Evolutionary conservation across 2,888 invertebrate genomes (phyloP).

Genomic region (Pterostichus niger): DNA sequence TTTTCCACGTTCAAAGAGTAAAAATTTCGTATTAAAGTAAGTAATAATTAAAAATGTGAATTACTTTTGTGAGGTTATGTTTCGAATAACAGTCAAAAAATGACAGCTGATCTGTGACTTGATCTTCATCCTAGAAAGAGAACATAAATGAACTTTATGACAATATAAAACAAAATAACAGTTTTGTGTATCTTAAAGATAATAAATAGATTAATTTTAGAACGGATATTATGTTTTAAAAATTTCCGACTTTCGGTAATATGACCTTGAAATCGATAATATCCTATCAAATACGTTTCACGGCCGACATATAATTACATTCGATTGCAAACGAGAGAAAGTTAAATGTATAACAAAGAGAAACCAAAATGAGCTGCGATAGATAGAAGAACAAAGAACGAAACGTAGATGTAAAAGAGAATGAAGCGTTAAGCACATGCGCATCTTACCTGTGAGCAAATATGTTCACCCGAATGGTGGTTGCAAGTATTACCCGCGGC

Average conservation of each 20-base stretch:
- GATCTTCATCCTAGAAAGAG: slow-evolving; percentile 7
- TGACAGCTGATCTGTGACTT: too few species aligned
- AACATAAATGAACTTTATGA: slow-evolving; percentile 8
- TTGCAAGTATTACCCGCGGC: slow-evolving; percentile 79
- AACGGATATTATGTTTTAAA: slow-evolving; percentile 6
- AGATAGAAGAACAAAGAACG: slow-evolving; percentile 23
- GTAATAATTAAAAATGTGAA: too few species aligned
- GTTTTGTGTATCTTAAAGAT: neutral
- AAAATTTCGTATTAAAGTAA: too few species aligned
- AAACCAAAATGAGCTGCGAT: slow-evolving; percentile 34
- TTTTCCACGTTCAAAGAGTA: too few species aligned
- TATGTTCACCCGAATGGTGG: slow-evolving; percentile 80
- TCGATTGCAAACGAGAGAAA: neutral
- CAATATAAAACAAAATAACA: neutral
- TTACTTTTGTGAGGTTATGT: too few species aligned
- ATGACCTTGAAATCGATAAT: neutral
- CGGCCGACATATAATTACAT: slow-evolving; percentile 47
- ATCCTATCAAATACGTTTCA: slow-evolving; percentile 6
- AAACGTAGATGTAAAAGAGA: slow-evolving; percentile 1
- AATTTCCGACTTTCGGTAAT: slow-evolving; percentile 2
- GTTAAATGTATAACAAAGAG: slow-evolving; percentile 21
- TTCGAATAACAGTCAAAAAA: too few species aligned
- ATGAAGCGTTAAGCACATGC: slow-evolving; percentile 28
- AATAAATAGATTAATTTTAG: neutral
- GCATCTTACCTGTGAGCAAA: slow-evolving; percentile 81